These are phyloP conservation scores for Phaenicophaeus curvirostris DNA, from an alignment of 2,797 vertebrate species.

Conservation along the genomic window DNA sequence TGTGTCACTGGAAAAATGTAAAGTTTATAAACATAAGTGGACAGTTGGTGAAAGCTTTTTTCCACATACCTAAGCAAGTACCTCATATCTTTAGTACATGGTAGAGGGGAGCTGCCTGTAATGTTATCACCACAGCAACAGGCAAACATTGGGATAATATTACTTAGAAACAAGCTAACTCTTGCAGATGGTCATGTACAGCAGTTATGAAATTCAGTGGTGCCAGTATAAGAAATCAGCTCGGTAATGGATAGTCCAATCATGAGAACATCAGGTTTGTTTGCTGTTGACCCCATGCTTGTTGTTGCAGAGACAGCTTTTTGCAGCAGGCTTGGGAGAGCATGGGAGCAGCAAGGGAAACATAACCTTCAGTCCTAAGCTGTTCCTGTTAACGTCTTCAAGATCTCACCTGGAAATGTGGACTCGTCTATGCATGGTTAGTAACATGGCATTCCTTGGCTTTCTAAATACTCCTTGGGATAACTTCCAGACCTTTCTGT, in stretches of 20 bases:
- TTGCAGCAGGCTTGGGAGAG: neutral
- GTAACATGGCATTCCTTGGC: neutral
- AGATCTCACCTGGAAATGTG: neutral
- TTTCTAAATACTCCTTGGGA: neutral
- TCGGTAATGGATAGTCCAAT: neutral
- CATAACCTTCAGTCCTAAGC: neutral
- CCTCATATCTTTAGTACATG: accelerated
- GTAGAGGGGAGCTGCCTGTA: neutral
- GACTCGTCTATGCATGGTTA: neutral
- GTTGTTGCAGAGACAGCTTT: neutral
- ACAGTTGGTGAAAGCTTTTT: neutral
- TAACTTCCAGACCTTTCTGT: neutral
- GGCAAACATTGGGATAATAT: neutral
- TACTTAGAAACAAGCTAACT: neutral
- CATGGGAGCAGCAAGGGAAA: neutral
- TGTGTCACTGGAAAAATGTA: neutral
- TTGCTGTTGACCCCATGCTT: neutral
- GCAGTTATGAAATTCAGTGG: neutral
- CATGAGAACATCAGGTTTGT: accelerated
- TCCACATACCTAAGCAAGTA: neutral
- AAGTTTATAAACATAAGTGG: neutral
- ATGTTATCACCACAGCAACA: neutral
- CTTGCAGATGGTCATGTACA: neutral
- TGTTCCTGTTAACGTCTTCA: neutral
- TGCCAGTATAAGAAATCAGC: neutral